Evolutionary conservation across 2,888 invertebrate genomes (phyloP), one percentile per base, ranked within the genome.

Genomic region (Drosophila suboccidentalis): DNA sequence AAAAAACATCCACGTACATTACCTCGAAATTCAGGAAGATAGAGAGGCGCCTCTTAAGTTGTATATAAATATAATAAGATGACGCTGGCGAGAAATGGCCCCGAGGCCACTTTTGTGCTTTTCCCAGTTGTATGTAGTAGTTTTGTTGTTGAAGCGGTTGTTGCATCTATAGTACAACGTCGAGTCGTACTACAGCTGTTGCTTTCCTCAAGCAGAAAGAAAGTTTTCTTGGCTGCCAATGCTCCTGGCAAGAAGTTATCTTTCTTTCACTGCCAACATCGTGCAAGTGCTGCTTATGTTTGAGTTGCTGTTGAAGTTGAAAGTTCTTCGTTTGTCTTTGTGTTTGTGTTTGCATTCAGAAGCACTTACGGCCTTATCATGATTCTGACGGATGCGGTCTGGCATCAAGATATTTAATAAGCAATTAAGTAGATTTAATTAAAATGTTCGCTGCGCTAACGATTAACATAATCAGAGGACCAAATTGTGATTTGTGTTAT

Each of bases 391-490:
- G 53, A 26, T 43, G 29, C 50, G 50, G 34, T 55, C 66, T 59
- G 46, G 32, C 49, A 72, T 38, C 39, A 36, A 64, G 66, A 69
- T 88, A 74, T 82, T 85, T 86, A 80, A 89, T 87, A 89, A 75
- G 83, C 82, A 88, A 88, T 89, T 89, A 89, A 64, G 29, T 70
- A 53, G 53, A 54, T 51, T 72, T 71, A 71, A 86, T 80, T 69
- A 66, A 81, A 75, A 57, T 69, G 22, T 22, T 43, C 38, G 38
- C 49, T 49, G 11, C 15, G 58, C 57, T n/a, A 4, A 10, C 36
- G 65, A 71, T 82, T 85, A 82, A 50, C 75, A 75, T 89, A 89
- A 85, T 70, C 72, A 44, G 2, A 19, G 19, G 3, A 22, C 17
- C 41, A 34, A 43, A 34, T 22, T 13, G 9, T 6, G 41, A 2